Evolutionary conservation across 2,888 invertebrate species (phyloP).

Genomic region (Pilophorus perplexus): DNA sequence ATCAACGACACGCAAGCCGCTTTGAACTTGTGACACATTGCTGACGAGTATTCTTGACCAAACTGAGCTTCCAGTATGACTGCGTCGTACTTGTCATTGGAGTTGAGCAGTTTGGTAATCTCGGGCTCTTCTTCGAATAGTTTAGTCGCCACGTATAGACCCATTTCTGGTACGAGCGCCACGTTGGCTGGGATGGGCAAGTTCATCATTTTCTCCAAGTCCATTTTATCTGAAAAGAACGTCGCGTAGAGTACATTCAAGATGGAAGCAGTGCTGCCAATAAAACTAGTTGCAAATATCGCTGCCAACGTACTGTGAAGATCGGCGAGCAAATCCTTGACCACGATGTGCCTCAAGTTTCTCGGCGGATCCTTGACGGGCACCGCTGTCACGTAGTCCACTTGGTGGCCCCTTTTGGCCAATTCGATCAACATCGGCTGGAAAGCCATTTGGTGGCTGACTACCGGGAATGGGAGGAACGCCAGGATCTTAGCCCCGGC

Average conservation of each 20-base stretch:
- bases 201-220: slow-evolving; percentile 15
- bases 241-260: too few species aligned
- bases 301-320: slow-evolving; percentile 4
- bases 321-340: slow-evolving; percentile 14
- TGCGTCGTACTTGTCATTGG: slow-evolving; percentile 42
- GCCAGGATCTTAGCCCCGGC: slow-evolving; percentile 45
- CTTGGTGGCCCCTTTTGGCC: slow-evolving; percentile 48
- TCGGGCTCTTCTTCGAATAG: slow-evolving; percentile 1
- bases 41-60: slow-evolving; percentile 42
- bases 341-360: slow-evolving; percentile 14
- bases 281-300: too few species aligned
- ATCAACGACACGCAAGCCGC: slow-evolving; percentile 37
- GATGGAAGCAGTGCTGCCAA: too few species aligned
- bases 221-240: not conserved
- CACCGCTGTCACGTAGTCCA: slow-evolving; percentile 42
- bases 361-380: slow-evolving; percentile 28
- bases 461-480: slow-evolving; percentile 46
- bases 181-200: not conserved
- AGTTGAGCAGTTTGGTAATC: slow-evolving; percentile 28
- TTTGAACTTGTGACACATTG: slow-evolving; percentile 44
- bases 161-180: not conserved
- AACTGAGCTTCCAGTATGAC: slow-evolving; percentile 37
- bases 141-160: not conserved
- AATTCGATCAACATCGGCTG: slow-evolving; percentile 45
- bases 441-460: slow-evolving; percentile 47